A percentile compares a stretch with the other conserved stretches of the same genome.
These are phyloP conservation scores for Gortyna flavago DNA, from an alignment of 2,888 invertebrate species.

Conservation along the genomic window DNA sequence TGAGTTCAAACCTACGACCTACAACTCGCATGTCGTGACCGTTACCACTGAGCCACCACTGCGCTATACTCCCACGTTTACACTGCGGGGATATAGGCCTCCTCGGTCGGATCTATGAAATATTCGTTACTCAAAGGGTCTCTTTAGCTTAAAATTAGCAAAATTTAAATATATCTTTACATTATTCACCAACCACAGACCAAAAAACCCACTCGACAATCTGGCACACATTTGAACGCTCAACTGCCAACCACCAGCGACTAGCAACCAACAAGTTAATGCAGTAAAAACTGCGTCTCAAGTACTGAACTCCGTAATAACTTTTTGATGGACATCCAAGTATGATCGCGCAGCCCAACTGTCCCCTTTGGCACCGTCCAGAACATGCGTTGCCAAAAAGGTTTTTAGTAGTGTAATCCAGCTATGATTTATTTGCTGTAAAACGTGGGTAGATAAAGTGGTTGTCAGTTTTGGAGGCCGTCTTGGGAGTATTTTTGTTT, in stretches of 20 bases:
- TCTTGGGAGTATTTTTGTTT: constrained; percentile 32
- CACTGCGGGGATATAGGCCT: neutral
- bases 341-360: constrained; percentile 69
- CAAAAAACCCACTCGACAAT: constrained; percentile 47
- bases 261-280: constrained; percentile 57
- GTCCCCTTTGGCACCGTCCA: constrained; percentile 71
- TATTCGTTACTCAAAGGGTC: neutral
- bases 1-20: neutral
- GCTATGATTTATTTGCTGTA: constrained; percentile 61
- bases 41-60: too few relatives aligned
- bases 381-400: constrained; percentile 65
- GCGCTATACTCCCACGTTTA: neutral
- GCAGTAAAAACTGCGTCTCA: constrained; percentile 62
- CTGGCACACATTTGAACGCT: constrained; percentile 53
- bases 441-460: constrained; percentile 50
- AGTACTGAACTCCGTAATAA: constrained; percentile 61
- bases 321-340: constrained; percentile 74
- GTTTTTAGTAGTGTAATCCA: constrained; percentile 64
- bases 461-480: constrained; percentile 18
- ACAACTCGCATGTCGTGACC: too few relatives aligned
- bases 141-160: constrained; percentile 6
- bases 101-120: neutral
- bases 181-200: constrained; percentile 22
- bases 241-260: constrained; percentile 20
- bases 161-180: constrained; percentile 8